A percentile compares a stretch with the other conserved stretches of the same genome.
Conservation (phyloP, 2,888 invertebrate genomes). For the Nesidiocoris tenuis region DNA sequence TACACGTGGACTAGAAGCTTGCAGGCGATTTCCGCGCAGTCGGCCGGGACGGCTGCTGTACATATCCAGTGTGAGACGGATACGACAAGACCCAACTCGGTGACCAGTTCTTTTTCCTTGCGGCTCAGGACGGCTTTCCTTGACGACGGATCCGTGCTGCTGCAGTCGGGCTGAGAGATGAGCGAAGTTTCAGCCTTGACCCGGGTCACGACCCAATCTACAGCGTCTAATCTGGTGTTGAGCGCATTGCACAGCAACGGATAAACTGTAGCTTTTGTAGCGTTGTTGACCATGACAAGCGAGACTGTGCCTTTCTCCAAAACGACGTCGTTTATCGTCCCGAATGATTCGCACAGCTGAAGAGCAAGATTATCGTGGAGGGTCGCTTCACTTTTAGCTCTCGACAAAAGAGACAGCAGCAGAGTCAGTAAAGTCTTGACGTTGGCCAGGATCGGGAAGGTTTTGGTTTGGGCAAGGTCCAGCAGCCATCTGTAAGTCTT, state of each 20-base stretch:
- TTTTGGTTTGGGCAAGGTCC: constrained; percentile 53
- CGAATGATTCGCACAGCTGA: constrained; percentile 56
- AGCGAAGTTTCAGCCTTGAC: constrained; percentile 54
- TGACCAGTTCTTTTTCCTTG: constrained; percentile 57
- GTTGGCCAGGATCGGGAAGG: constrained; percentile 52
- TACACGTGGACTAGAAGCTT: constrained; percentile 61
- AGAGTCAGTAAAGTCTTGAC: constrained; percentile 54
- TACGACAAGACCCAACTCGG: constrained; percentile 61
- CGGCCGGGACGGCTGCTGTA: constrained; percentile 59
- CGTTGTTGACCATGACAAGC: constrained; percentile 48
- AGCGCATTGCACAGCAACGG: constrained; percentile 48
- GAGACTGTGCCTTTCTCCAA: constrained; percentile 48
- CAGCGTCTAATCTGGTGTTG: constrained; percentile 54
- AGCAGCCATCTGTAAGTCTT: constrained; percentile 55
- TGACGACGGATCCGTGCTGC: constrained; percentile 20
- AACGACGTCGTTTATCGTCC: constrained; percentile 56
- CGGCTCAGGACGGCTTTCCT: constrained; percentile 30
- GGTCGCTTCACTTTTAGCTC: constrained; percentile 54
- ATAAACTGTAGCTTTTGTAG: constrained; percentile 46
- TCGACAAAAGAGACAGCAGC: constrained; percentile 54
- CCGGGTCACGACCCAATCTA: constrained; percentile 55
- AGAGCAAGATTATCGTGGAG: constrained; percentile 56
- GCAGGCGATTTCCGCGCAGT: constrained; percentile 60
- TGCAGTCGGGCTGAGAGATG: constrained; percentile 38
- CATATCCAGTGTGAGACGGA: constrained; percentile 59